Evolutionary conservation across 1,140 invertebrate genomes (phyloP), one percentile per base, ranked within the genome.

Genomic region (Monomorium pharaonis): DNA sequence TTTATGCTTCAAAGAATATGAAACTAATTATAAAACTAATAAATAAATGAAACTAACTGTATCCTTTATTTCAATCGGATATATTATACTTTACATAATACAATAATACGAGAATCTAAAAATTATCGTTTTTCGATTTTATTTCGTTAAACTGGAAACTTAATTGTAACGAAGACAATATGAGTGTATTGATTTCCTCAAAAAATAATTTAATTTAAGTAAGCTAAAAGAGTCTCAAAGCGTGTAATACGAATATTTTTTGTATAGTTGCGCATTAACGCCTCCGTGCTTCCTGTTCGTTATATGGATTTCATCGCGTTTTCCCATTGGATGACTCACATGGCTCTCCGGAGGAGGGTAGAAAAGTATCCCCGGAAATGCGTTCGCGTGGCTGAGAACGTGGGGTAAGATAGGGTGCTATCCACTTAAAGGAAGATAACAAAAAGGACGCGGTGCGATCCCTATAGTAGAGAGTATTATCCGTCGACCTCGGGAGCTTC

Each of bases 281-380:
- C 16, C 3, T 16, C 27, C 51, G 3, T 65, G 14, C n/a, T 62
- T 9, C 16, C 24, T 3, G 3, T 33, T 77, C 21, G 3, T 54
- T 24, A 24, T 24, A 24, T 27, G 33, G 14, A 70, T 42, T 37
- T 56, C 37, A 58, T 81, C 7, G n/a, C n/a, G 18, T 72, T 58
- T 90, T 89, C 78, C 62, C 74, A n/a, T 60, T 30, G n/a, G 88
- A 84, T 90, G 88, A 90, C 16, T 89, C 88, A 90, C 62, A 70
- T 54, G 37, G 37, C 7, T 30, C 6, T 33, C 4, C 27, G 24
- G 69, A 49, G 42, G 63, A 51, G 88, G 75, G 27, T 87, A 60
- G 69, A 80, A 89, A 89, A 51, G 49, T 42, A 74, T 16, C 37
- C 42, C n/a, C 21, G 47, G 18, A 60, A 67, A 49, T 70, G 72